These are phyloP conservation scores for Coremacera marginata DNA, from an alignment of 2,888 invertebrate genomes.

Conservation along the genomic window DNA sequence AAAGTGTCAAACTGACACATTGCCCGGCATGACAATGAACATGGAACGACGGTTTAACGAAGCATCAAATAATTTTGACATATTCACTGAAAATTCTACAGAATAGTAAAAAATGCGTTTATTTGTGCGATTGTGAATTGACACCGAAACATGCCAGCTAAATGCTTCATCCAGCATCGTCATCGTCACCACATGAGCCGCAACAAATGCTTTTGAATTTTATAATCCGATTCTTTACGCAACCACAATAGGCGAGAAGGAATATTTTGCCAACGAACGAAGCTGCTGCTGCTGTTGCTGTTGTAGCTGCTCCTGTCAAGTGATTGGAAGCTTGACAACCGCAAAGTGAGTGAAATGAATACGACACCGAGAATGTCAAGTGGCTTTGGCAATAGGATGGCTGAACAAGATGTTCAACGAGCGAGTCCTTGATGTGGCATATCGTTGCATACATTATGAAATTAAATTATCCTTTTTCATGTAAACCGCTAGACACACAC, in stretches of 20 bases:
- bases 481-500: neutral
- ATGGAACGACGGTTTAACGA: constrained; percentile 1
- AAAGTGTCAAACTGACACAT: constrained; percentile 16
- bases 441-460: constrained; percentile 3
- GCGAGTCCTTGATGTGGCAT: neutral
- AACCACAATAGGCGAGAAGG: constrained; percentile 37
- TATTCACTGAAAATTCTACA: neutral
- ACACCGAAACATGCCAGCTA: neutral
- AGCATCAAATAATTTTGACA: constrained; percentile 28
- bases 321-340: constrained; percentile 23
- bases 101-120: neutral
- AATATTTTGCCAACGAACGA: neutral
- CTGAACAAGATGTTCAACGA: neutral
- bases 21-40: constrained; percentile 17
- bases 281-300: neutral
- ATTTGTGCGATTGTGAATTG: constrained; percentile 12
- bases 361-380: constrained; percentile 63
- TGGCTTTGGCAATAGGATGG: constrained; percentile 29
- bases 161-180: neutral
- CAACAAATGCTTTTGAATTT: constrained; percentile 44
- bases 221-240: constrained; percentile 56
- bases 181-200: constrained; percentile 2
- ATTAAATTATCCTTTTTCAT: constrained; percentile 8
- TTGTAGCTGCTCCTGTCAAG: neutral
- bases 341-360: constrained; percentile 53